These are phyloP conservation scores for Epinephelus moara DNA, from an alignment of 2,113 vertebrate species.

Conservation along the genomic window DNA sequence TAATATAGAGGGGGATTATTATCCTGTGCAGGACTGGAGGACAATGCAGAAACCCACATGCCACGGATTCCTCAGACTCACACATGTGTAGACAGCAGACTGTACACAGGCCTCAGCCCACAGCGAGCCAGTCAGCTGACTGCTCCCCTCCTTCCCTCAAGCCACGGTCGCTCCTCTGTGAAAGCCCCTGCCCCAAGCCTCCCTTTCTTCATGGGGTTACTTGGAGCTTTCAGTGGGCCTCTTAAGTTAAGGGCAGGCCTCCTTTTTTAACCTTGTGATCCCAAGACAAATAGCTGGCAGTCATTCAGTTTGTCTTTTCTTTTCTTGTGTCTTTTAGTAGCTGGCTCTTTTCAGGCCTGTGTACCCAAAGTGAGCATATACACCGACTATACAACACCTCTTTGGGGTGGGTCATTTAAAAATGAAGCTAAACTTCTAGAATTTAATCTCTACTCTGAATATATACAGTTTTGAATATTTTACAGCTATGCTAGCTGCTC, in stretches of 20 bases:
- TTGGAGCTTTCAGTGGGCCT: conserved; percentile 59
- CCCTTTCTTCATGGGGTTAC: conserved; percentile 68
- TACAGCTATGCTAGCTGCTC: neutral
- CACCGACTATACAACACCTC: neutral
- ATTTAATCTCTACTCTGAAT: neutral
- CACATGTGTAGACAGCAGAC: conserved; percentile 64
- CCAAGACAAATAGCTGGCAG: conserved; percentile 65
- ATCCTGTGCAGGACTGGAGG: conserved; percentile 48
- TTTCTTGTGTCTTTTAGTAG: conserved; percentile 20
- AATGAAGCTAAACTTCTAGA: neutral
- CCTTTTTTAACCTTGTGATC: conserved; percentile 78
- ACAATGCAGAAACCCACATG: conserved; percentile 75
- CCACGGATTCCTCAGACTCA: conserved; percentile 75
- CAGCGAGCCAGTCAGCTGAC: conserved; percentile 75
- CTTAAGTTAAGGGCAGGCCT: conserved; percentile 62
- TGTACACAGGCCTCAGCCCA: conserved; percentile 55
- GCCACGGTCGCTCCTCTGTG: conserved; percentile 33
- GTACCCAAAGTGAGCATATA: conserved; percentile 24
- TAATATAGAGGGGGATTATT: conserved; percentile 51
- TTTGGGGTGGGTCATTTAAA: neutral
- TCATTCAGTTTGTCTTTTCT: conserved; percentile 35
- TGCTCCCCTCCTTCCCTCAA: conserved; percentile 53
- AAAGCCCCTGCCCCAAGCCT: conserved; percentile 69
- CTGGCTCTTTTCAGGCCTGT: conserved; percentile 30
- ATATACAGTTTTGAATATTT: neutral